Percentiles rank a stretch among this genome's conserved stretches.
Evolutionary conservation across 2,113 vertebrate genomes (phyloP).

Genomic region (Isurus oxyrinchus): DNA sequence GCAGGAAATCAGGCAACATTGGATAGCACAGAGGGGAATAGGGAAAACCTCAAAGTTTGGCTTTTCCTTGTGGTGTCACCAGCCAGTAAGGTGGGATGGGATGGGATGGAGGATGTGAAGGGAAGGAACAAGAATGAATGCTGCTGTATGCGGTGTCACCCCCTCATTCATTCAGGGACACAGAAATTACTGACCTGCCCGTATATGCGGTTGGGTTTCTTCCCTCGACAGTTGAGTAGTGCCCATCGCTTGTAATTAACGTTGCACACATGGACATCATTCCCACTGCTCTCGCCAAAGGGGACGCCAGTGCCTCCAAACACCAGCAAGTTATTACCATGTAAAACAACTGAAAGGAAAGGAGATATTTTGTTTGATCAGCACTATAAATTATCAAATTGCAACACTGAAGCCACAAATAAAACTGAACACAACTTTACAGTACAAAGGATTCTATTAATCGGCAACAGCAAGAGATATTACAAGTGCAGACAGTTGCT

Average conservation of each 20-base stretch:
- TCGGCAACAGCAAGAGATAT: background rate
- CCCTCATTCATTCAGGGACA: background rate
- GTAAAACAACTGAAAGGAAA: conserved; percentile 72
- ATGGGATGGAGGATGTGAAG: no score
- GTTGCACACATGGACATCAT: conserved; percentile 92
- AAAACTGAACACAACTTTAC: background rate
- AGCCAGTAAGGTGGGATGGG: background rate
- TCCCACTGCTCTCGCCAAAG: conserved; percentile 92
- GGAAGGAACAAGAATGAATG: background rate
- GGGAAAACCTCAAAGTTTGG: background rate
- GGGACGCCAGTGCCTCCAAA: conserved; percentile 96
- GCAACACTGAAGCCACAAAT: background rate
- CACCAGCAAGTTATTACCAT: conserved; percentile 92
- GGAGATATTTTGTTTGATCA: background rate
- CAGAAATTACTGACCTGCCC: conserved; percentile 68
- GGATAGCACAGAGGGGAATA: background rate
- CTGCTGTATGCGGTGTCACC: background rate
- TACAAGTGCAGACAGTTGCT: background rate
- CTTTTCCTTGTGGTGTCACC: background rate
- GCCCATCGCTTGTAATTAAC: conserved; percentile 95
- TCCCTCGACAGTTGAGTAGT: conserved; percentile 85
- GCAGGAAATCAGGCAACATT: background rate
- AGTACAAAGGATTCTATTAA: background rate
- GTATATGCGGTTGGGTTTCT: conserved; percentile 92
- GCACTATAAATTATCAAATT: background rate